Evolutionary conservation across 1,140 invertebrate genomes (phyloP).

Genomic region (Macrostomum lignano): DNA sequence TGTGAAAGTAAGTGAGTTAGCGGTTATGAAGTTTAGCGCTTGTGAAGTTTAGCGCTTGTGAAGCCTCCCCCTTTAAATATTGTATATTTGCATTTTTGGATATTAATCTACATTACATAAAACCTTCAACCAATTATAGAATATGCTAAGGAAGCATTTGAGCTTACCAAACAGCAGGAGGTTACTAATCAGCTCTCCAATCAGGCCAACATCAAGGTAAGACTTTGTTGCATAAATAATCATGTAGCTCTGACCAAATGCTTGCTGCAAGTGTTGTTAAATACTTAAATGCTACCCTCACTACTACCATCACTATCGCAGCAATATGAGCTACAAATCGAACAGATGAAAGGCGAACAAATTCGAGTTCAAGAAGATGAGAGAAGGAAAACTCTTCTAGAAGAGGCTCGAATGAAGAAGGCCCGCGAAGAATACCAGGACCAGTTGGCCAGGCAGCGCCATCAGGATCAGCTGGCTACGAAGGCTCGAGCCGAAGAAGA

Average conservation of each 20-base stretch:
- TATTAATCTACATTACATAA: too few relatives aligned
- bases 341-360: constrained; percentile 61
- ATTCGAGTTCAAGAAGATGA: constrained; percentile 62
- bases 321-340: constrained; percentile 65
- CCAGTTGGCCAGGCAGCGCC: constrained; percentile 67
- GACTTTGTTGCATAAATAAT: constrained; percentile 3
- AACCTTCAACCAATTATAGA: too few relatives aligned
- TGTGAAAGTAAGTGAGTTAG: too few relatives aligned
- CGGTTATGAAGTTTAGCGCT: too few relatives aligned
- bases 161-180: constrained; percentile 72
- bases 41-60: too few relatives aligned
- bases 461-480: constrained; percentile 71
- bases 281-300: too few relatives aligned
- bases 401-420: constrained; percentile 82
- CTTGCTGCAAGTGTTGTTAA: too few relatives aligned
- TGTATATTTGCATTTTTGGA: too few relatives aligned
- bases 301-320: too few relatives aligned
- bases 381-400: constrained; percentile 54
- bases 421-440: constrained; percentile 76
- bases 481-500: constrained; percentile 49
- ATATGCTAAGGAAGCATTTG: constrained; percentile 59
- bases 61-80: too few relatives aligned
- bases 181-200: constrained; percentile 54
- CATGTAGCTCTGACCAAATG: constrained; percentile 3
- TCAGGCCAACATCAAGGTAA: constrained; percentile 36